Evolutionary conservation across 2,113 vertebrate species (phyloP).

Genomic region (Odocoileus hemionus): DNA sequence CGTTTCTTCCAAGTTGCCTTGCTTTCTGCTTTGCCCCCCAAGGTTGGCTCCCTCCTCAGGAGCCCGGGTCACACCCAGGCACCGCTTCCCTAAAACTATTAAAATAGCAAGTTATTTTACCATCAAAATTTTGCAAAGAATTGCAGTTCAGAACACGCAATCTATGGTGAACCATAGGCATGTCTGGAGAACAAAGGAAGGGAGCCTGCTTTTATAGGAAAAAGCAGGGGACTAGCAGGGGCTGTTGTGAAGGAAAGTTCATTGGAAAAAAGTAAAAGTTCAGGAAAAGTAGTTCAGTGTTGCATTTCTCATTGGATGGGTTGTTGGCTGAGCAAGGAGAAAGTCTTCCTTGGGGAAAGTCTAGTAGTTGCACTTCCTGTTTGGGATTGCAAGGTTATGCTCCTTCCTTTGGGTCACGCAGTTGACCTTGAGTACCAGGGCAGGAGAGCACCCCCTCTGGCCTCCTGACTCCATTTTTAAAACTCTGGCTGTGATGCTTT

Average conservation of each 20-base stretch:
- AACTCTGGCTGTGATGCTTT: not conserved
- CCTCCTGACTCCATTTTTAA: not conserved
- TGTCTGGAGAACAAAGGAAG: not conserved
- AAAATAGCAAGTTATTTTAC: not conserved
- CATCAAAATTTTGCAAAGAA: not conserved
- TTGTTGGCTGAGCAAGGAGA: not conserved
- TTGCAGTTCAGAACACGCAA: not conserved
- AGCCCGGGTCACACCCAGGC: fast-evolving
- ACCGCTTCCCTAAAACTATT: not conserved
- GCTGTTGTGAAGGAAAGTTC: not conserved
- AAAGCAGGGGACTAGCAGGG: not conserved
- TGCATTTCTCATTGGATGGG: not conserved
- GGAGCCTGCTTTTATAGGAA: not conserved
- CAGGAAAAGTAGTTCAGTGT: not conserved
- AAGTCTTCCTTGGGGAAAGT: not conserved
- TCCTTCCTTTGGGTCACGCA: not conserved
- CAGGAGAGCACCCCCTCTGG: not conserved
- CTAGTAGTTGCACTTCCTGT: not conserved
- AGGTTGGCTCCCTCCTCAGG: not conserved
- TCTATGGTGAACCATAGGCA: not conserved
- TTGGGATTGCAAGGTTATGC: not conserved
- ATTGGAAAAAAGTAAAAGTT: not conserved
- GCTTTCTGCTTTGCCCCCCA: not conserved
- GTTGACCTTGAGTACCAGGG: not conserved
- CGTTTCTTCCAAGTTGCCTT: not conserved